phyloP scores from a whole-genome alignment of 2,797 vertebrate genomes.

The Rhynchonycteris naso region DNA sequence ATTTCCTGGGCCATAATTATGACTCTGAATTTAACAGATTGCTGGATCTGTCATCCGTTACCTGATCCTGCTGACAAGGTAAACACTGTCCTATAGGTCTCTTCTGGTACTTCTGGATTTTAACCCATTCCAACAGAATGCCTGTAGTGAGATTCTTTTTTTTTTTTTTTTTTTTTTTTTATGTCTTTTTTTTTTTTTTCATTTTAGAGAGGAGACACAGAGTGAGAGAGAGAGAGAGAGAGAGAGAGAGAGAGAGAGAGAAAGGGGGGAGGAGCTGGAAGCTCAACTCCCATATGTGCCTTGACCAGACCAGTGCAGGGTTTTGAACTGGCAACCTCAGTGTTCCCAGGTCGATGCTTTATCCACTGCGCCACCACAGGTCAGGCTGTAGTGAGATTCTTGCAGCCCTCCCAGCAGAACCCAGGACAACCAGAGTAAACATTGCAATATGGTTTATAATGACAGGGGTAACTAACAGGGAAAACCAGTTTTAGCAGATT shows the following conservation, averaged over 20 bases:
- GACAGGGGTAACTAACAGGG: neutral
- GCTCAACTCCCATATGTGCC: too few relatives aligned
- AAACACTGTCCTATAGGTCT: neutral
- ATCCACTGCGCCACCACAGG: too few relatives aligned
- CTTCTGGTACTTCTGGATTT: neutral
- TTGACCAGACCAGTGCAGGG: too few relatives aligned
- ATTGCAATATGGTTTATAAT: neutral
- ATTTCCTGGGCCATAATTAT: constrained; percentile 15
- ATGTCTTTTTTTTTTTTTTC: too few relatives aligned
- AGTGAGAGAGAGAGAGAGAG: too few relatives aligned
- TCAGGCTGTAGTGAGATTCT: neutral
- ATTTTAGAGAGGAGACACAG: too few relatives aligned
- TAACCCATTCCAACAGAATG: neutral
- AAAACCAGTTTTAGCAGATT: neutral
- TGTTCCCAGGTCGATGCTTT: too few relatives aligned
- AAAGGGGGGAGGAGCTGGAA: too few relatives aligned
- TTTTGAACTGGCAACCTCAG: too few relatives aligned
- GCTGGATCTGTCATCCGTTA: neutral
- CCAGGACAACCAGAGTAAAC: neutral
- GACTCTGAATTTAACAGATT: neutral
- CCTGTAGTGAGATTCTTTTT: neutral
- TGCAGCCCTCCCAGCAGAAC: neutral
- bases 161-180: too few relatives aligned
- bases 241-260: too few relatives aligned
- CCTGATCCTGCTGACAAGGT: neutral